Evolutionary conservation across 2,888 invertebrate genomes (phyloP).

Genomic region (Hirtodrosophila cameraria): DNA sequence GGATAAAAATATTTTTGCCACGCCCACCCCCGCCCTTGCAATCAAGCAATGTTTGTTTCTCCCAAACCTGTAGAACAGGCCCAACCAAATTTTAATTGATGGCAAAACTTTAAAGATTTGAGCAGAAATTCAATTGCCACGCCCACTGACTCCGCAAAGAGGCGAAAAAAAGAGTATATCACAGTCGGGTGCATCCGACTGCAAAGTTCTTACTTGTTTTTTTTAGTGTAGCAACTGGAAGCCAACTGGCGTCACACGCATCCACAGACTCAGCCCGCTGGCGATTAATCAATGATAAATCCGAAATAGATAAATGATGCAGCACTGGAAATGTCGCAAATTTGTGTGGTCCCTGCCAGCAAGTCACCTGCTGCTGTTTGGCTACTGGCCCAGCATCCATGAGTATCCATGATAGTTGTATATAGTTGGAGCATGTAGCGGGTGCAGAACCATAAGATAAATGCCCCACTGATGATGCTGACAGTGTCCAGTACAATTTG

Average conservation of each 20-base stretch:
- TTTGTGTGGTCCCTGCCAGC: conserved; percentile 69
- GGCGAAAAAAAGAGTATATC: too few species aligned
- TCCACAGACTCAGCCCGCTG: conserved; percentile 47
- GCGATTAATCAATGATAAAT: conserved; percentile 81
- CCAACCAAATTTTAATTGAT: too few species aligned
- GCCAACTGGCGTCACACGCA: conserved; percentile 58
- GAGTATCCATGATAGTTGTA: too few species aligned
- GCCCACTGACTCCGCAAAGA: too few species aligned
- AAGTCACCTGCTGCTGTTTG: conserved; percentile 61
- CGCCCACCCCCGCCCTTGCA: too few species aligned
- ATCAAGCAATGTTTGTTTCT: too few species aligned
- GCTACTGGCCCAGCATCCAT: conserved; percentile 1
- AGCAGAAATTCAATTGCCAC: too few species aligned
- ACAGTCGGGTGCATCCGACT: too few species aligned
- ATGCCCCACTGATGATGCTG: conserved; percentile 78
- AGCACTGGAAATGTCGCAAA: conserved; percentile 65
- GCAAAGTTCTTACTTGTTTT: not conserved
- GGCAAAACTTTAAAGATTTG: too few species aligned
- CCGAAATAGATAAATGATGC: conserved; percentile 80
- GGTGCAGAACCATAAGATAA: conserved; percentile 69
- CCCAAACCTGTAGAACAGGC: too few species aligned
- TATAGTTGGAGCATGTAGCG: conserved; percentile 47
- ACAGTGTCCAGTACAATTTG: conserved; percentile 65
- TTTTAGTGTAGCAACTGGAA: conserved; percentile 36
- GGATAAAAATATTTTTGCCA: too few species aligned